phyloP scores from a whole-genome alignment of 2,888 invertebrate species.

The Drosophila pegasa region DNA sequence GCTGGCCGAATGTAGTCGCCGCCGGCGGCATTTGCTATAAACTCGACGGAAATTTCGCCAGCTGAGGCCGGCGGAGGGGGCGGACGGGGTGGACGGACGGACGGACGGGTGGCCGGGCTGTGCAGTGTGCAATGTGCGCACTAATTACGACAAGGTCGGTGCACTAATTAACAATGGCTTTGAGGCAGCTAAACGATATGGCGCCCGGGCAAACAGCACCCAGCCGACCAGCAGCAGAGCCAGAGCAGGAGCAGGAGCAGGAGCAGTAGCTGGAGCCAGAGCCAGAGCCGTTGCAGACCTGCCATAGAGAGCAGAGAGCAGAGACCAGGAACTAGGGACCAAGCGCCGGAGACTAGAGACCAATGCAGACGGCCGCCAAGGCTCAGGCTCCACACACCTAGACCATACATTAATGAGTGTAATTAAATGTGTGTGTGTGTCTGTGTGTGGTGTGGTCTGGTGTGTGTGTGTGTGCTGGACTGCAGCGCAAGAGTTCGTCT shows the following conservation, averaged over 20 bases:
- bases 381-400: conserved; percentile 8
- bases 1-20: conserved; percentile 25
- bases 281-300: conserved; percentile 6
- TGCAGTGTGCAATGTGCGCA: conserved; percentile 64
- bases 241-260: background rate
- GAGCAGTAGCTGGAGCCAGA: background rate
- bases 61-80: conserved; percentile 19
- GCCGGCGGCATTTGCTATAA: conserved; percentile 55
- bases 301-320: conserved; percentile 11
- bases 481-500: conserved; percentile 5
- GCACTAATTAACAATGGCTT: conserved; percentile 79
- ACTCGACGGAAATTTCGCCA: conserved; percentile 56
- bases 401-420: conserved; percentile 10
- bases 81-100: too few species aligned
- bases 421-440: conserved; percentile 5
- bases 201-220: conserved; percentile 37
- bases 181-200: conserved; percentile 73
- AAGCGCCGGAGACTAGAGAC: conserved; percentile 16
- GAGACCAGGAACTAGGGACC: conserved; percentile 14
- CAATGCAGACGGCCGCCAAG: conserved; percentile 11
- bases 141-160: conserved; percentile 77
- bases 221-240: conserved; percentile 9
- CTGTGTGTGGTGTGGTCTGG: background rate
- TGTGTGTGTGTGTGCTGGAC: conserved; percentile 2
- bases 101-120: background rate